Conservation (phyloP, 2,888 invertebrate species). For the Ophraella communa region DNA sequence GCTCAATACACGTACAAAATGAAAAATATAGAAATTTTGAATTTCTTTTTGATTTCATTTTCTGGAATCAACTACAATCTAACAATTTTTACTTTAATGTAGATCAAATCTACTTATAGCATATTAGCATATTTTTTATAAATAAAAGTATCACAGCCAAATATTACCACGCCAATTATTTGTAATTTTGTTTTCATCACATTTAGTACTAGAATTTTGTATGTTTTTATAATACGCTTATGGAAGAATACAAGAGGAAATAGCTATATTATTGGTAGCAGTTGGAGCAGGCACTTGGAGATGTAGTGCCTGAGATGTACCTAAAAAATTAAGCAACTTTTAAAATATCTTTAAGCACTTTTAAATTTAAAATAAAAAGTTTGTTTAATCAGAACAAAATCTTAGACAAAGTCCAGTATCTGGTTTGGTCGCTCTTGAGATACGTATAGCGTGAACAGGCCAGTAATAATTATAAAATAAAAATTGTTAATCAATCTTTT, state of each 20-base stretch:
- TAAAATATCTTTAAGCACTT: too few relatives aligned
- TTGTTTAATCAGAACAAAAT: too few relatives aligned
- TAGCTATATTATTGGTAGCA: constrained; percentile 44
- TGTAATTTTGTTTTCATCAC: constrained; percentile 23
- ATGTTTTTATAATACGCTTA: constrained; percentile 35
- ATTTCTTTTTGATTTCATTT: constrained; percentile 20
- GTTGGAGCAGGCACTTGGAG: constrained; percentile 59
- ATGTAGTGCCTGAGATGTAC: constrained; percentile 46
- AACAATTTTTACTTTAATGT: constrained; percentile 25
- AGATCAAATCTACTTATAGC: constrained; percentile 39
- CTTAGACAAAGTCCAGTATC: too few relatives aligned
- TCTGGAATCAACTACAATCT: constrained; percentile 7
- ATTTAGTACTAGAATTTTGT: constrained; percentile 39
- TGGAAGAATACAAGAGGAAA: constrained; percentile 47
- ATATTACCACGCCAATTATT: constrained; percentile 37
- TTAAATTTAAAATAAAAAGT: too few relatives aligned
- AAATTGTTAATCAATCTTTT: too few relatives aligned
- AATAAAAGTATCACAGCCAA: constrained; percentile 45
- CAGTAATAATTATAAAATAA: too few relatives aligned
- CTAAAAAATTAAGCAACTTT: constrained; percentile 13
- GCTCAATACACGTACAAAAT: neutral
- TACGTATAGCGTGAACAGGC: too few relatives aligned
- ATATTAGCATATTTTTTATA: constrained; percentile 28
- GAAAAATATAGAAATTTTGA: constrained; percentile 14
- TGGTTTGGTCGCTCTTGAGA: too few relatives aligned